Evolutionary conservation across 2,888 invertebrate genomes (phyloP), one percentile per base, ranked within the genome.

Genomic region (Chesias legatella): DNA sequence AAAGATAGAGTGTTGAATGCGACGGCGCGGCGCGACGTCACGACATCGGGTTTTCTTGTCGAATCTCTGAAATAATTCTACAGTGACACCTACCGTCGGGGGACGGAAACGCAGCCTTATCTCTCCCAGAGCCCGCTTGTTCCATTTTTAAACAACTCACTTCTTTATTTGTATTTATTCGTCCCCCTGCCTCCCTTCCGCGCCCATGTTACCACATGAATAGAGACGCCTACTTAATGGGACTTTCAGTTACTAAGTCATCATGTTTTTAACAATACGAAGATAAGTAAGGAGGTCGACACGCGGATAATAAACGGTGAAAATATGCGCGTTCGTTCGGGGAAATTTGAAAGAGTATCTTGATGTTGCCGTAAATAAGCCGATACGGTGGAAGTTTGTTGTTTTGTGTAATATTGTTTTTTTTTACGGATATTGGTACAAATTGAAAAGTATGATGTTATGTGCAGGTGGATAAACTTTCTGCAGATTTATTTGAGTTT

Each of bases 241-340:
- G 76, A 80, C 79, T 85, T 81, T 79, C 85, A 88, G 85, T 88
- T 86, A 74, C 82, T 88, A 88, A 88, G 86, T 88, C 88, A 88
- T 83, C 83, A 82, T 76, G 76, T 73, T 83, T 84, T 84, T 85
- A 78, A 84, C 80, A 84, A 88, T 84, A 79, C 70, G 73, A 63
- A 60, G 73, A 83, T 83, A 83, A 84, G 84, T 83, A 77, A 80
- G 73, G 67, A 79, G 79, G 79, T 79, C 75, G 77, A 54, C 61
- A 60, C 56, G 57, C 57, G 83, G 85, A 86, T 88, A 86, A 86
- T 85, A 88, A 86, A 88, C 82, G 70, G 64, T 64, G 73, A 67
- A 79, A 83, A 83, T 79, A 74, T 79, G 69, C 68, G 74, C 67
- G 65, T 67, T 68, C 63, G 68, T 70, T 73, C 63, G 67, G 58